Evolutionary conservation across 2,797 vertebrate species (phyloP).

Genomic region (Ciconia nigra): DNA sequence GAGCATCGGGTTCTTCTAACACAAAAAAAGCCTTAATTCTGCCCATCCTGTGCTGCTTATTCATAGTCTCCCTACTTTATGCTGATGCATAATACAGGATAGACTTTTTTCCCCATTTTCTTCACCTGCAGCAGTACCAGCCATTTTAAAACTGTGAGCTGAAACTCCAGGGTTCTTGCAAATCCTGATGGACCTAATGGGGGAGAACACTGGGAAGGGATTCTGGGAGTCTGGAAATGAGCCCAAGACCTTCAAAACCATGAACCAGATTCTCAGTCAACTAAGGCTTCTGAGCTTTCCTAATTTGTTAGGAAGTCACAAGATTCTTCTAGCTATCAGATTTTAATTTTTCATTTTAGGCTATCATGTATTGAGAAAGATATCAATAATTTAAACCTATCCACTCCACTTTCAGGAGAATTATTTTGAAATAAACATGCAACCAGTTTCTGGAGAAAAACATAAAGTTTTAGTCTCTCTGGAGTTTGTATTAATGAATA

Average conservation of each 20-base stretch:
- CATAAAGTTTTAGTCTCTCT: background rate
- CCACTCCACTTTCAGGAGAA: background rate
- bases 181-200: background rate
- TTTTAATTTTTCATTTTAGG: background rate
- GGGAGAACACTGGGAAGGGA: background rate
- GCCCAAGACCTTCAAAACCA: background rate
- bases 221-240: background rate
- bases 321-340: background rate
- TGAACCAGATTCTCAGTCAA: background rate
- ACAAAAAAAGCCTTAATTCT: background rate
- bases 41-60: background rate
- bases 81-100: background rate
- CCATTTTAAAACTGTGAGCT: background rate
- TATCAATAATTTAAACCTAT: background rate
- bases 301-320: background rate
- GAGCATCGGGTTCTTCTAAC: background rate
- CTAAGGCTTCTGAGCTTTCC: background rate
- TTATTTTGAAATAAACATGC: background rate
- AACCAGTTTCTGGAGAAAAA: background rate
- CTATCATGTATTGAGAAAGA: background rate
- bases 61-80: background rate
- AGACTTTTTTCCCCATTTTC: background rate
- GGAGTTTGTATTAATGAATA: background rate
- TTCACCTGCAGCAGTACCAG: background rate
- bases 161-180: background rate